Evolutionary conservation across 1,140 invertebrate species (phyloP), one percentile per base, ranked within the genome.

Genomic region (Octopus sinensis): DNA sequence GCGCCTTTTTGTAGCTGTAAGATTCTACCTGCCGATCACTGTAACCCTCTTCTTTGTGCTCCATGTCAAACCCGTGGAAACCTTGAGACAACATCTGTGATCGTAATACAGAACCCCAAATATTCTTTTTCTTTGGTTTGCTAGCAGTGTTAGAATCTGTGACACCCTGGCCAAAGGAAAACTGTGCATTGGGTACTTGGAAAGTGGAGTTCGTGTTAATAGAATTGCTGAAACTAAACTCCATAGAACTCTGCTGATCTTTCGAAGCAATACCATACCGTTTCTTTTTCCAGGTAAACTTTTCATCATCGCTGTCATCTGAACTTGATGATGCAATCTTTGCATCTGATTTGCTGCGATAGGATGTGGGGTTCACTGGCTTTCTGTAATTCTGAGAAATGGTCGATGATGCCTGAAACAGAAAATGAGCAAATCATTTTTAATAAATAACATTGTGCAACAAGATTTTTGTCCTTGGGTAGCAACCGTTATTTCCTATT

Each of bases 51-150:
- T 52, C 43, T 62, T 30, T 76, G 12, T 83, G 84, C 17, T 86
- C 85, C 68, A 88, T 85, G 78, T 80, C 83, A 56, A 85, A 85
- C 13, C 82, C 75, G 10, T 81, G 82, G 10, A 88, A 81, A 17
- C 83, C 85, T 52, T 86, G 83, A 7, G 85, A 84, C 5, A 88
- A 68, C 62, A 84, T 85, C 76, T 88, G 87, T 80, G 87, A 86
- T 62, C 83, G 82, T 3, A 88, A 75, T 43, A 88, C 85, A 75
- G 85, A 84, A 17, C 87, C 84, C 87, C 87, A 88, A 17, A 88
- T 78, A 76, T 86, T 85, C 71, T 87, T 81, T 78, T 84, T 86
- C 51, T 83, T 85, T 9, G 56, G 9, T 62, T 17, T 62, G 9
- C 9, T 17, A 62, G 1, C 4, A 17, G 9, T 17, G 9, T 17